Conservation (phyloP, 2,888 invertebrate species). For the Drosophila colorata region DNA sequence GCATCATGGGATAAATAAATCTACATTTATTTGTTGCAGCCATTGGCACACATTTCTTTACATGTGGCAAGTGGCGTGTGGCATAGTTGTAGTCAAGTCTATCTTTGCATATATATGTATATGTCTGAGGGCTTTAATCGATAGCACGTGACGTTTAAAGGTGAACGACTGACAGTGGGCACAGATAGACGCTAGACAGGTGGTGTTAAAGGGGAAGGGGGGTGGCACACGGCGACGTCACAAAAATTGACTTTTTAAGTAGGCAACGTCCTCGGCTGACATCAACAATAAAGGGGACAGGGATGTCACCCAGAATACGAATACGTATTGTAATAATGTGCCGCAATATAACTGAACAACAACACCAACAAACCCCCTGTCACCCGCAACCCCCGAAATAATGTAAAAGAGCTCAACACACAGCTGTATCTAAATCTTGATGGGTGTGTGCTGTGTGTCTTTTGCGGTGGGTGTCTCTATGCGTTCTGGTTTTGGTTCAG, state of each 20-base stretch:
- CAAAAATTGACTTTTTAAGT: conserved; percentile 76
- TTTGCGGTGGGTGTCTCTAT: conserved; percentile 18
- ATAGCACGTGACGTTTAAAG: conserved; percentile 83
- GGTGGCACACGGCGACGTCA: conserved; percentile 58
- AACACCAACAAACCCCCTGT: neutral
- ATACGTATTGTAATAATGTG: conserved; percentile 59
- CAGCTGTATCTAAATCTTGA: conserved; percentile 19
- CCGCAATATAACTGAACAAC: conserved; percentile 55
- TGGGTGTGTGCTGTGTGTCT: conserved; percentile 13
- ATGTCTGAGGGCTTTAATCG: conserved; percentile 67
- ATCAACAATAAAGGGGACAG: conserved; percentile 12
- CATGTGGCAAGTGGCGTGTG: conserved; percentile 46
- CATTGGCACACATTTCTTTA: conserved; percentile 4
- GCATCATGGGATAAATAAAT: conserved; percentile 63
- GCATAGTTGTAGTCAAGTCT: conserved; percentile 21
- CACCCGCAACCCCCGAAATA: conserved; percentile 6
- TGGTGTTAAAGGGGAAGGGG: neutral
- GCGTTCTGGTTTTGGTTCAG: conserved; percentile 49
- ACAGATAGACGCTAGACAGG: conserved; percentile 10
- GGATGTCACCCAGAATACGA: neutral
- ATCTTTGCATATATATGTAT: conserved; percentile 11
- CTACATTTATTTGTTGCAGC: conserved; percentile 51
- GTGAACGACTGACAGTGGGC: conserved; percentile 81
- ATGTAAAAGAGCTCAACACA: conserved; percentile 14
- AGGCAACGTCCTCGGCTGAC: conserved; percentile 33